Percentiles rank a stretch among this genome's conserved stretches.
These are phyloP conservation scores for Apodemia duryi DNA, from an alignment of 2,888 invertebrate genomes.

Conservation along the genomic window DNA sequence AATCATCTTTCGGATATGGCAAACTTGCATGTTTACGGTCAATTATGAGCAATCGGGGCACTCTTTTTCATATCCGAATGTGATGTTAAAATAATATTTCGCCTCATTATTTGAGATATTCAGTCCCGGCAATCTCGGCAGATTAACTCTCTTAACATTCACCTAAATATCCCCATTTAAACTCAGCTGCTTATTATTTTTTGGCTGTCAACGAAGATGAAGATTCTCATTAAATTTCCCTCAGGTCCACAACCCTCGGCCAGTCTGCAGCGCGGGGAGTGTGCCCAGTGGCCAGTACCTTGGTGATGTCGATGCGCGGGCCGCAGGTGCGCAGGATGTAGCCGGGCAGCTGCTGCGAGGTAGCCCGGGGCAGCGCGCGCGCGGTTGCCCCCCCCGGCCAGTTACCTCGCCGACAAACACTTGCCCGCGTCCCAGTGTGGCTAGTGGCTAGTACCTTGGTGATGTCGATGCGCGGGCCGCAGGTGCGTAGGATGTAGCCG, in stretches of 20 bases:
- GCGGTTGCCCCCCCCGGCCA: conserved; percentile 30
- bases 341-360: conserved; percentile 53
- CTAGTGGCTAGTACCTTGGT: conserved; percentile 45
- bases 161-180: no score
- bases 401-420: conserved; percentile 57
- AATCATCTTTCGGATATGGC: no score
- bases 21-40: no score
- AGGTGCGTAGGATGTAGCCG: conserved; percentile 62
- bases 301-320: conserved; percentile 57
- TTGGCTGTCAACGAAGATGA: no score
- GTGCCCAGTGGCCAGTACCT: conserved; percentile 36
- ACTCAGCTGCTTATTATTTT: no score
- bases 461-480: conserved; percentile 54
- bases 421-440: conserved; percentile 50
- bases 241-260: conserved; percentile 41
- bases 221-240: no score
- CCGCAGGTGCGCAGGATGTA: conserved; percentile 59
- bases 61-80: no score
- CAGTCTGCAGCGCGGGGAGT: conserved; percentile 28
- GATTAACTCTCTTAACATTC: no score
- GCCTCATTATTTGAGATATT: no score
- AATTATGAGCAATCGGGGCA: no score
- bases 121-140: no score
- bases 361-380: conserved; percentile 41
- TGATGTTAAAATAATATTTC: no score